A percentile compares a stretch with the other conserved stretches of the same genome.
Conservation (phyloP, 1,140 invertebrate species). For the Piezodorus guildinii region DNA sequence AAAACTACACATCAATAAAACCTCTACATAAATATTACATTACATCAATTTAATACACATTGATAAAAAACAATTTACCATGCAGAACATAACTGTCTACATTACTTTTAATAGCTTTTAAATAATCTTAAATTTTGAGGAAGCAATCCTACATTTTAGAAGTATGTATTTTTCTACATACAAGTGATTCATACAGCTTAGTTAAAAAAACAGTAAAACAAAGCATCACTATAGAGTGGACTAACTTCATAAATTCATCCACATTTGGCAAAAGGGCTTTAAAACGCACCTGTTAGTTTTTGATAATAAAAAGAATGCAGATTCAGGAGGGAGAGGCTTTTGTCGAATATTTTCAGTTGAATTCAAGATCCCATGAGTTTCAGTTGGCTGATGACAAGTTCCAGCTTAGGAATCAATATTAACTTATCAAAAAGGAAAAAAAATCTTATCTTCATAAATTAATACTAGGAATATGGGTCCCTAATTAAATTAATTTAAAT, state of each 20-base stretch:
- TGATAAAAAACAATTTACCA: constrained; percentile 7
- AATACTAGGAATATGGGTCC: too few species aligned
- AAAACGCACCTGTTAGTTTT: constrained; percentile 36
- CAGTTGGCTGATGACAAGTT: constrained; percentile 46
- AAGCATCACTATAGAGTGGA: constrained; percentile 6
- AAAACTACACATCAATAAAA: not conserved
- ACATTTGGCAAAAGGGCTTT: constrained; percentile 10
- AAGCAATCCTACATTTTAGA: not conserved
- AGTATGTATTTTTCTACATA: not conserved
- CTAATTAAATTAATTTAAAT: too few species aligned
- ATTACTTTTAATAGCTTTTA: not conserved
- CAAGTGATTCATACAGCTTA: not conserved
- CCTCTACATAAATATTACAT: not conserved
- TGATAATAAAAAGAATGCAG: constrained; percentile 49
- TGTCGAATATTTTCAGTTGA: constrained; percentile 41
- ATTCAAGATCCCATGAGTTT: constrained; percentile 74
- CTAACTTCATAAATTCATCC: not conserved
- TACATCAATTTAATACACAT: not conserved
- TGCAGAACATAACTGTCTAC: not conserved
- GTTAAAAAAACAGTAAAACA: constrained; percentile 7
- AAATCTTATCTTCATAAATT: too few species aligned
- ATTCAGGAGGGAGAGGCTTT: constrained; percentile 52
- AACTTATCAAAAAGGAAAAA: too few species aligned
- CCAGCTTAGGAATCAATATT: constrained; percentile 27
- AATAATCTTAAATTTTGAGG: constrained; percentile 6